A percentile compares a stretch with the other conserved stretches of the same genome.
These are phyloP conservation scores for Priocnemis perturbator DNA, from an alignment of 2,888 invertebrate species.

Conservation along the genomic window DNA sequence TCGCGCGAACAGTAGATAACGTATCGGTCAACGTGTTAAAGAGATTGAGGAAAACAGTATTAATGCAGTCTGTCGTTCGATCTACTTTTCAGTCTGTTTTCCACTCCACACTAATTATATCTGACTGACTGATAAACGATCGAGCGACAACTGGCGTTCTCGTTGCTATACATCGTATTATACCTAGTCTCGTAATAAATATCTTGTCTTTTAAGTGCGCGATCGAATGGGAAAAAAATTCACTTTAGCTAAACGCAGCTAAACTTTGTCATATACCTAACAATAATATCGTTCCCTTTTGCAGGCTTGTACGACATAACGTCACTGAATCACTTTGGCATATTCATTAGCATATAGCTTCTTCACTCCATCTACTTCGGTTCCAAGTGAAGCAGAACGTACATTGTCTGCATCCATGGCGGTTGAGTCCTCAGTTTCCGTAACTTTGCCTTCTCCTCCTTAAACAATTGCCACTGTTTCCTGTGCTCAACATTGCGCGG, in stretches of 20 bases:
- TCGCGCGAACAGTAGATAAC: no score
- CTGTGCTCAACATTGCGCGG: conserved; percentile 54
- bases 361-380: conserved; percentile 9
- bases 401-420: conserved; percentile 43
- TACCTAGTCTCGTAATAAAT: conserved; percentile 15
- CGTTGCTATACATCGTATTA: no score
- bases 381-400: conserved; percentile 38
- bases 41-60: conserved; percentile 6
- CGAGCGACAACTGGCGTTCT: background rate
- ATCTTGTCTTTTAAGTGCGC: background rate
- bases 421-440: conserved; percentile 50
- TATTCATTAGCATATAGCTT: no score
- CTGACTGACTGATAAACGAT: conserved; percentile 5
- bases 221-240: no score
- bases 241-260: no score
- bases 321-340: no score
- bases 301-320: no score
- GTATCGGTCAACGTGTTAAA: no score
- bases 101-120: background rate
- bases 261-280: no score
- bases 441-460: conserved; percentile 55
- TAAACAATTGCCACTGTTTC: conserved; percentile 62
- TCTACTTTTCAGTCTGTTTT: no score
- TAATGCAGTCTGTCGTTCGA: background rate
- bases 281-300: no score